Evolutionary conservation across 2,888 invertebrate genomes (phyloP).

Genomic region (Seladonia tumulorum): DNA sequence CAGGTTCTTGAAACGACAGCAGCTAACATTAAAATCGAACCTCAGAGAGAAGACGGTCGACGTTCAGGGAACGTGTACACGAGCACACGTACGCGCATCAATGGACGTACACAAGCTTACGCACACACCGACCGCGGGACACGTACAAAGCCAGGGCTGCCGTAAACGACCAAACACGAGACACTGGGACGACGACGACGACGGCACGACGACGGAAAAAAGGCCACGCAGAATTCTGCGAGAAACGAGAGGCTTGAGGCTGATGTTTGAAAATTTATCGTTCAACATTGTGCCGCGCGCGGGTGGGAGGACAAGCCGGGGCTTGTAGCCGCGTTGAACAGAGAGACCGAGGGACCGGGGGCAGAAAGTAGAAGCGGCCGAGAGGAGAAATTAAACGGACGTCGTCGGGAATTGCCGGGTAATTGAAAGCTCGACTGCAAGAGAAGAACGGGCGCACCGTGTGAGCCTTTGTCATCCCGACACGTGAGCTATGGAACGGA

Average conservation of each 20-base stretch:
- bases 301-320: conserved; percentile 6
- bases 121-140: not conserved
- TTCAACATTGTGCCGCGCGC: conserved; percentile 44
- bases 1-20: not conserved
- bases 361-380: conserved; percentile 24
- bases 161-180: conserved; percentile 8
- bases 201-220: not conserved
- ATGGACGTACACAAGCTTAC: no score
- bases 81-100: not conserved
- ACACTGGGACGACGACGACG: not conserved
- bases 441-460: conserved; percentile 71
- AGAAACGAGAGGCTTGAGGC: conserved; percentile 35
- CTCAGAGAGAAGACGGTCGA: not conserved
- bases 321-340: conserved; percentile 17
- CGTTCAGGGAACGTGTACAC: not conserved
- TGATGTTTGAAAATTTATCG: conserved; percentile 64
- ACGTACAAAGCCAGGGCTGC: not conserved
- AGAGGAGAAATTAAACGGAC: conserved; percentile 75
- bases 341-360: not conserved
- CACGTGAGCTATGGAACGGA: conserved; percentile 64
- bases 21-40: conserved; percentile 7
- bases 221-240: conserved; percentile 19
- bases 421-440: conserved; percentile 78
- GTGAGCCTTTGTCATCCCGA: conserved; percentile 72
- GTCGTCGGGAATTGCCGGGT: conserved; percentile 78